Base-by-base conservation (phyloP, 1,140 invertebrate genomes). In the Asbolus verrucosus region DNA sequence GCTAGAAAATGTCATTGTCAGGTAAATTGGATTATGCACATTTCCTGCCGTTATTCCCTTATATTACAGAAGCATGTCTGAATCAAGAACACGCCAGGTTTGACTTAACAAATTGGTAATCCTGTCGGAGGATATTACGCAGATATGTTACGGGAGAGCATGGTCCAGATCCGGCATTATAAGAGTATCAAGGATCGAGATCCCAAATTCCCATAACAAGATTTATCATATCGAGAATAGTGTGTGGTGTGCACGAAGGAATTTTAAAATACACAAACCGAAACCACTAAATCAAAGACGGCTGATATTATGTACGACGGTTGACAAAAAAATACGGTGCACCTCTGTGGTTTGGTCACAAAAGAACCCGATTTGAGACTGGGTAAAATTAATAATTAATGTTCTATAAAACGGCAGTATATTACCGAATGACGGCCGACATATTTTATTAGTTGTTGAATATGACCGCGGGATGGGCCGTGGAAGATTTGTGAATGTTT, bases 371-470 rank as follows among this genome's bases (percentile, higher is more conserved):
- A 71, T 67, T 66, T 54, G 65, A 62, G 61, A 71, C 59, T 71
- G 70, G 65, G 66, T 67, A 69, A 74, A 74, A 74, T 74, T 74
- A 74, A 74, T 74, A 74, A 74, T 74, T 72, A 74, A 74, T 74
- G 73, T 68, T 67, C 73, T 67, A 74, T 72, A 74, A 73, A 73
- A 73, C 69, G 65, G 46, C 69, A 50, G 36, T 73, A 73, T 60
- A 66, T 74, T 59, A 74, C 38, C 11, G 54, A 74, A 72, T 72
- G 73, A 74, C 73, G 69, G 69, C 67, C 38, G 59, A 74, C 73
- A 74, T 74, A 72, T 72, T 74, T 74, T 74, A 74, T 74, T 74
- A 72, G 70, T 74, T 74, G 73, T 74, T 72, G 73, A 74, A 71
- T 74, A 62, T 65, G 69, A 43, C 71, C 70, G 21, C 43, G 30